Evolutionary conservation across 2,888 invertebrate species (phyloP), one percentile per base, ranked within the genome.

Genomic region (Melikaiella ostensackeni): DNA sequence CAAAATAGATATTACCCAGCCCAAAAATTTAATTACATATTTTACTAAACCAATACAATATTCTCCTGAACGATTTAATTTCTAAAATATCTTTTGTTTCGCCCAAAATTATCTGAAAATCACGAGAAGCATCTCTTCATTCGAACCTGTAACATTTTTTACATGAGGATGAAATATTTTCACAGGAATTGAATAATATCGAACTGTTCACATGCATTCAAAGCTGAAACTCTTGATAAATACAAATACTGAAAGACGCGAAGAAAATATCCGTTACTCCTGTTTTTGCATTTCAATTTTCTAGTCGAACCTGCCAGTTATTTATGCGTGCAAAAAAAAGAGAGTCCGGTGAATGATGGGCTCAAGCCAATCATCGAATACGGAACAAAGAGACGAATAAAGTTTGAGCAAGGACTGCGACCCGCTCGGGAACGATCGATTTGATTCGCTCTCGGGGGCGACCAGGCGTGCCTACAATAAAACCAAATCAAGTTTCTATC

Each of bases 311-410:
- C 50, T 30, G 50, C 16, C 46, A 70, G 19, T 42, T 64, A 63
- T 30, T 66, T 46, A 30, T 70, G 50, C n/a, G 70, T 50, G 50
- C 50, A 50, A 66, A 30, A 46, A 66, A 46, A 64, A 42, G 35
- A 50, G n/a, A 70, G 50, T 70, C 27, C 70, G 30, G 50, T 70
- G 30, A 70, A 70, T 30, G 50, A 70, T 50, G 50, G 70, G 42
- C 38, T 64, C 35, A 66, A 27, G 46, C 27, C 66, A 66, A 42
- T 66, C 66, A 66, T 66, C 66, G 27, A 46, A 66, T 66, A 66
- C 19, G 66, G n/a, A 66, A 50, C 76, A 80, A 79, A 74, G 66
- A 79, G 78, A 79, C 75, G 77, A 80, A 74, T 76, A 75, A 75
- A 73, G 33, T 24, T 73, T 64, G 27, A 63, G 70, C 76, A 55